Evolutionary conservation across 2,888 invertebrate species (phyloP).

Genomic region (Doris montereyensis): DNA sequence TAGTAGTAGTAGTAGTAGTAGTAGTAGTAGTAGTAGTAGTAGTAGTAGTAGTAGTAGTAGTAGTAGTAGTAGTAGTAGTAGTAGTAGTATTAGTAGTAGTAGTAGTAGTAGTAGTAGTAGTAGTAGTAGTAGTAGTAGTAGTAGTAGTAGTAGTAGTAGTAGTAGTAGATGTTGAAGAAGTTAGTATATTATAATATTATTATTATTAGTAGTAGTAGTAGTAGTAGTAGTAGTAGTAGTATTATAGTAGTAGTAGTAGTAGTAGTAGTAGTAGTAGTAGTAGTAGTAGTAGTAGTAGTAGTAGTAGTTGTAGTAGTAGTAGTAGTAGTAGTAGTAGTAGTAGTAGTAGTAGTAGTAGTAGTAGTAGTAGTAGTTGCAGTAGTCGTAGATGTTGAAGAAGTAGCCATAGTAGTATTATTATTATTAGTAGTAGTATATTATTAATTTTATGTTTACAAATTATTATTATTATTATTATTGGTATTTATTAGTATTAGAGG

Average conservation of each 20-base stretch:
- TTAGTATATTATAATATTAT: not conserved
- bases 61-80: conserved; percentile 30
- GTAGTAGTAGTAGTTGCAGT: not conserved
- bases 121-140: conserved; percentile 24
- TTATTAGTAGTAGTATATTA: conserved; percentile 17
- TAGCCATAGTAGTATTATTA: conserved; percentile 13
- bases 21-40: conserved; percentile 24
- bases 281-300: conserved; percentile 32
- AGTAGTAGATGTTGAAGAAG: conserved; percentile 16
- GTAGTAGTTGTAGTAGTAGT: conserved; percentile 31
- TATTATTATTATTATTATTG: too few species aligned
- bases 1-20: conserved; percentile 17
- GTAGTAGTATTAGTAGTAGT: conserved; percentile 14
- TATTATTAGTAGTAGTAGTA: conserved; percentile 26
- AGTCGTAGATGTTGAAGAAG: conserved; percentile 11
- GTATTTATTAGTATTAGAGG: too few species aligned
- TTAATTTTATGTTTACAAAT: too few species aligned
- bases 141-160: conserved; percentile 26
- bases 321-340: conserved; percentile 25
- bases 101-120: conserved; percentile 28
- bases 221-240: conserved; percentile 3
- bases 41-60: conserved; percentile 28
- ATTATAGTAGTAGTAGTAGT: conserved; percentile 6
- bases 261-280: conserved; percentile 30
- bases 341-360: conserved; percentile 18